Conservation (phyloP, 1,140 invertebrate species). For the Mamestra configurata region DNA sequence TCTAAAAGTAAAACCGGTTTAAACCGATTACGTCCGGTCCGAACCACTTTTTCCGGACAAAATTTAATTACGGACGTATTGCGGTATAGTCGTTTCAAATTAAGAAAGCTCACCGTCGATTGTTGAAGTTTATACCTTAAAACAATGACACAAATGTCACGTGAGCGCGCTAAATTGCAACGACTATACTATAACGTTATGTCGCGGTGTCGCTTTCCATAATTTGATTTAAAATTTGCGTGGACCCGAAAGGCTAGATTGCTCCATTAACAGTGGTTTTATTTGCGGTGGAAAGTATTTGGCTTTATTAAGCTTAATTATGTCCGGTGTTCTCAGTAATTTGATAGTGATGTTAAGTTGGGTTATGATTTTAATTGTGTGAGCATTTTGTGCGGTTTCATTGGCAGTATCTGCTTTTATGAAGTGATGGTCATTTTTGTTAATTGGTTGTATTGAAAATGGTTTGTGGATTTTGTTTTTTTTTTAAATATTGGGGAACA, state of each 20-base stretch:
- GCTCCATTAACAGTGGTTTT: conserved; percentile 29
- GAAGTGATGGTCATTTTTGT: background rate
- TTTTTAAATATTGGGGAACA: no score
- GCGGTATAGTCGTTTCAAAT: background rate
- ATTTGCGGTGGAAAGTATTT: conserved; percentile 29
- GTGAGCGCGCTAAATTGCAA: background rate
- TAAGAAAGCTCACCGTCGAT: background rate
- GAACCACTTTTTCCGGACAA: conserved; percentile 10
- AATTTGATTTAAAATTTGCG: conserved; percentile 44
- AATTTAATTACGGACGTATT: conserved; percentile 21
- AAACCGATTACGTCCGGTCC: conserved; percentile 24
- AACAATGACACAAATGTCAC: background rate
- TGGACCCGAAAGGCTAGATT: conserved; percentile 28
- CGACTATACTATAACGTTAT: background rate
- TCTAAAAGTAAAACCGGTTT: conserved; percentile 25
- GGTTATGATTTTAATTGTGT: conserved; percentile 30
- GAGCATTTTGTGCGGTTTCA: background rate
- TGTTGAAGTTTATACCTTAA: background rate
- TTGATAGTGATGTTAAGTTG: conserved; percentile 15
- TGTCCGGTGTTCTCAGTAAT: conserved; percentile 44
- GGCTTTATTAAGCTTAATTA: conserved; percentile 39
- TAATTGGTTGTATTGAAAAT: background rate
- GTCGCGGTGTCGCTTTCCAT: background rate
- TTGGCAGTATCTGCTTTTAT: background rate
- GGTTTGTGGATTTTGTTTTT: background rate